Evolutionary conservation across 2,888 invertebrate species (phyloP), one percentile per base, ranked within the genome.

Genomic region (Neoaliturus tenellus): DNA sequence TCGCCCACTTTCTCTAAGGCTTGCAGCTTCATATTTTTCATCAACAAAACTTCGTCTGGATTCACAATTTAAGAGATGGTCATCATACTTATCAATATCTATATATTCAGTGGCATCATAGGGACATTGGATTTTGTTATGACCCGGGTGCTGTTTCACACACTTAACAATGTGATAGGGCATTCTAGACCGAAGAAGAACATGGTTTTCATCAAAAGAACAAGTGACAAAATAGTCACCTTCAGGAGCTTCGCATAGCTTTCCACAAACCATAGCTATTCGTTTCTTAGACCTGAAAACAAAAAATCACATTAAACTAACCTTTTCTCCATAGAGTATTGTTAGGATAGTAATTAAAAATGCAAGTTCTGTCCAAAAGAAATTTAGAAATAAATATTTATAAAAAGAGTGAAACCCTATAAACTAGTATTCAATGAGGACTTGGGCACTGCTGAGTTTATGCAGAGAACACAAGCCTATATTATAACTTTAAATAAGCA

Each of bases 31-130:
- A 73, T 51, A 73, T 5, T 17, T 69, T 10, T 31, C 55, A 17
- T 12, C 31, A 17, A 35, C 39, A 14, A 82, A n/a, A 55, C 55
- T 39, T 5, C 23, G 44, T 23, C 48, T 82, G n/a, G 39, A 55
- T 28, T 82, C 41, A 55, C 82, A 82, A 17, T 20, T 73, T 25
- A 73, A 35, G 33, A 82, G 8, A 39, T 82, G 82, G 0, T 82
- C 35, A 33, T 20, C 17, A 39, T 35, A 73, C 17, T 82, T 41
- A 12, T 82, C 82, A 0, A 20, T 41, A 23, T 82, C 82, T 28
- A 82, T 55, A 28, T 82, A 82, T 51, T 82, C 82, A 28, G 82
- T 82, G 17, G 82, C 71, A 55, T 82, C 73, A 58, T 73, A 82
- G 1, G 82, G 82, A 31, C 82, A 82, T 25, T 73, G 71, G 5